A percentile compares a stretch with the other conserved stretches of the same genome.
phyloP scores from a whole-genome alignment of 2,888 invertebrate species.

The Plebejus anna region DNA sequence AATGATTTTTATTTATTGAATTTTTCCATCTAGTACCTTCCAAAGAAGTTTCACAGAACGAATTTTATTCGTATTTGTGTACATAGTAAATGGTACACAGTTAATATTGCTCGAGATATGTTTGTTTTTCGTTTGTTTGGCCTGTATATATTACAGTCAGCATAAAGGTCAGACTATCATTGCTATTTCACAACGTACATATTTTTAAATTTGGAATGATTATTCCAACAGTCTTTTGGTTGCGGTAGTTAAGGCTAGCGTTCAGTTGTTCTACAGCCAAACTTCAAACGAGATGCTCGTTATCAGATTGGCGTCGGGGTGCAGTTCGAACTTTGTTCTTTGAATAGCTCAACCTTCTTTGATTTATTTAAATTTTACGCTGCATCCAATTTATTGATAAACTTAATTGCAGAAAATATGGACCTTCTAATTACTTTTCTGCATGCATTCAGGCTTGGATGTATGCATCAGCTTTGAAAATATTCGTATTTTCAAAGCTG shows the following conservation, averaged over 20 bases:
- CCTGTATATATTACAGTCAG: no score
- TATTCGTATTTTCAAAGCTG: no score
- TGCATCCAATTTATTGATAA: not conserved
- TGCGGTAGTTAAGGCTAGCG: not conserved
- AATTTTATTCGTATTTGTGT: not conserved
- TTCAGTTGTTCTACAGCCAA: not conserved
- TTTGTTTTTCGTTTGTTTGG: not conserved
- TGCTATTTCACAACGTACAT: not conserved
- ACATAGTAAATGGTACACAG: not conserved
- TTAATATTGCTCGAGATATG: not conserved
- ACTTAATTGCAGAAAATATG: not conserved
- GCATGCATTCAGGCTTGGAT: no score
- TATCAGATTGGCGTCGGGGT: conserved; percentile 5
- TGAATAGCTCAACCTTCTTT: conserved; percentile 14
- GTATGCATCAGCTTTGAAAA: no score
- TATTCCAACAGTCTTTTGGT: not conserved
- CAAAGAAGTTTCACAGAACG: not conserved
- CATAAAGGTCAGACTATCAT: no score
- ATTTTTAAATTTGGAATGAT: not conserved
- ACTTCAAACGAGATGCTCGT: conserved; percentile 7
- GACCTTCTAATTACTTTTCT: no score
- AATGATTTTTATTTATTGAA: not conserved
- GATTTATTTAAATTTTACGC: conserved; percentile 14
- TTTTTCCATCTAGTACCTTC: not conserved
- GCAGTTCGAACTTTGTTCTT: conserved; percentile 9